Conservation (phyloP, 2,888 invertebrate genomes). For the Nebria brevicollis region DNA sequence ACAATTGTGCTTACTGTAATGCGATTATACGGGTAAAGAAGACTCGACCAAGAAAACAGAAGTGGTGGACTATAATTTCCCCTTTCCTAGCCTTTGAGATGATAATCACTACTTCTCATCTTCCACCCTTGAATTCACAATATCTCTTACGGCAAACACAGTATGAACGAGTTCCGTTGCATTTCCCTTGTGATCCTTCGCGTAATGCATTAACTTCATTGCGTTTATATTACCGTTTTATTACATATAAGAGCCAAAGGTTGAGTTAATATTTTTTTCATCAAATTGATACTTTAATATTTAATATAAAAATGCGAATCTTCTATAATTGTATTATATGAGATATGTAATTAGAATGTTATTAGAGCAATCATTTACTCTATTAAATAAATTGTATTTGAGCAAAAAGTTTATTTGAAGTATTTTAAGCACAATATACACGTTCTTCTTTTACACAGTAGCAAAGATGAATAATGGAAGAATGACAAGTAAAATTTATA, state of each 20-base stretch:
- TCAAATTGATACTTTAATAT: too few relatives aligned
- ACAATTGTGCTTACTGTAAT: neutral
- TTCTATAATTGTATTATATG: too few relatives aligned
- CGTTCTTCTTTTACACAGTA: neutral
- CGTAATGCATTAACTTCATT: neutral
- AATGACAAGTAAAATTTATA: slow-evolving; percentile 42
- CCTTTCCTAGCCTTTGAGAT: neutral
- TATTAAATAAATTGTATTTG: neutral
- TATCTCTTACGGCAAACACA: neutral
- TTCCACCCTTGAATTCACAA: neutral
- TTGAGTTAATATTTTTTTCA: neutral
- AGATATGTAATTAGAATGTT: too few relatives aligned
- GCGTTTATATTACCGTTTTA: neutral
- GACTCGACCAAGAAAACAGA: neutral
- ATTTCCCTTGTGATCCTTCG: neutral
- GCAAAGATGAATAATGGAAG: slow-evolving; percentile 22
- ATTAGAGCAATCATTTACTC: too few relatives aligned
- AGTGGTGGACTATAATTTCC: neutral
- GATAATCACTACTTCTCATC: neutral
- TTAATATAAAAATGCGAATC: too few relatives aligned
- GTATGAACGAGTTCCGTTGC: neutral
- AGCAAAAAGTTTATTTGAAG: neutral
- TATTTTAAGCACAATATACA: neutral
- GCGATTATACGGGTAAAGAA: neutral
- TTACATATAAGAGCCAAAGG: neutral